Evolutionary conservation across 2,888 invertebrate species (phyloP).

Genomic region (Chrysolina oricalcia): DNA sequence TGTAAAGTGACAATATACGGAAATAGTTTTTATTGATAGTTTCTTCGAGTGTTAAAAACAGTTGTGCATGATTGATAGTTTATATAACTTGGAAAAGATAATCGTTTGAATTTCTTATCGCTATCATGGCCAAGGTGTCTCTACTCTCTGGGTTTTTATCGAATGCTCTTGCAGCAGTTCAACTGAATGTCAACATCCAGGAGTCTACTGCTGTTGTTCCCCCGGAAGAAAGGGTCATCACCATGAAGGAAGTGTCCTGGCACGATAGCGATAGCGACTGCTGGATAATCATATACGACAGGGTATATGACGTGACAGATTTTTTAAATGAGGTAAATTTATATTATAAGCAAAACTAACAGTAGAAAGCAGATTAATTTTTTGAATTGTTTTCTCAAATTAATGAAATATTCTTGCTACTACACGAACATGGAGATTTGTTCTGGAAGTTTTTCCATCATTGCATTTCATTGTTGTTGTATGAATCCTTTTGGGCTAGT

Average conservation of each 20-base stretch:
- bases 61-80: background rate
- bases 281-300: slow-evolving; percentile 91
- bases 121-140: slow-evolving; percentile 24
- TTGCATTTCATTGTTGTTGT: no score
- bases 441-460: no score
- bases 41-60: background rate
- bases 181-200: slow-evolving; percentile 2
- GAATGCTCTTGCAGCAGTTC: slow-evolving; percentile 31
- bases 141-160: slow-evolving; percentile 32
- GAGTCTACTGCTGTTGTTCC: background rate
- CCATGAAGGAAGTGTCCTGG: slow-evolving; percentile 83
- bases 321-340: slow-evolving; percentile 80
- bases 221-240: slow-evolving; percentile 68
- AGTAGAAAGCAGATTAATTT: background rate
- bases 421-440: no score
- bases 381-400: no score
- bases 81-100: background rate
- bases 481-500: no score
- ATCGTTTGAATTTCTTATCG: background rate
- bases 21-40: background rate
- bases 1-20: background rate
- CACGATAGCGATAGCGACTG: slow-evolving; percentile 85
- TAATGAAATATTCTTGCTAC: no score
- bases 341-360: background rate
- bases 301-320: slow-evolving; percentile 86